Evolutionary conservation across 2,113 vertebrate species (phyloP).

Genomic region (Xiphophorus hellerii): DNA sequence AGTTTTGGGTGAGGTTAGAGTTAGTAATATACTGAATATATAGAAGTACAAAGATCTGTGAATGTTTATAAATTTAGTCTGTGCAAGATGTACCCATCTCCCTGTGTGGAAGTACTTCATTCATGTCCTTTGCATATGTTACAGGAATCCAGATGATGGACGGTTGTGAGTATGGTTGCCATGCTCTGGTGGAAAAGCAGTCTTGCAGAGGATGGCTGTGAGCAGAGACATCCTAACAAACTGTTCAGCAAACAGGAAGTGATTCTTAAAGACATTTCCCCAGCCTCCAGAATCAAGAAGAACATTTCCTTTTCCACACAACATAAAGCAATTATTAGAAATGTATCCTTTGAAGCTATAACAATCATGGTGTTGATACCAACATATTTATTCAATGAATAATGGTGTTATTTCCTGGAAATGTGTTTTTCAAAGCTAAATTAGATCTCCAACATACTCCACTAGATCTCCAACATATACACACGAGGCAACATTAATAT

Average conservation of each 20-base stretch:
- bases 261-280: slow-evolving; percentile 17
- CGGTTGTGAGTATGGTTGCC: neutral
- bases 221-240: neutral
- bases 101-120: too few species aligned
- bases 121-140: too few species aligned
- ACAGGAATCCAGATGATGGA: too few species aligned
- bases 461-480: too few species aligned
- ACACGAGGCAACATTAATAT: too few species aligned
- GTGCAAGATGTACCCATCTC: too few species aligned
- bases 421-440: neutral
- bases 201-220: neutral
- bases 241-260: slow-evolving; percentile 41
- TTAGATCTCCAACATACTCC: neutral
- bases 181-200: neutral
- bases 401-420: too few species aligned
- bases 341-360: neutral
- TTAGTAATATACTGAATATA: too few species aligned
- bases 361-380: neutral
- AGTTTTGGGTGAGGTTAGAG: too few species aligned
- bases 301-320: slow-evolving; percentile 2
- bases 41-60: too few species aligned
- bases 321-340: neutral
- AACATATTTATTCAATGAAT: neutral
- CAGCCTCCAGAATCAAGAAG: neutral
- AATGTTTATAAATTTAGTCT: too few species aligned